A percentile compares a stretch with the other conserved stretches of the same genome.
These are phyloP conservation scores for Pagrus major DNA, from an alignment of 2,113 vertebrate genomes.

Conservation along the genomic window DNA sequence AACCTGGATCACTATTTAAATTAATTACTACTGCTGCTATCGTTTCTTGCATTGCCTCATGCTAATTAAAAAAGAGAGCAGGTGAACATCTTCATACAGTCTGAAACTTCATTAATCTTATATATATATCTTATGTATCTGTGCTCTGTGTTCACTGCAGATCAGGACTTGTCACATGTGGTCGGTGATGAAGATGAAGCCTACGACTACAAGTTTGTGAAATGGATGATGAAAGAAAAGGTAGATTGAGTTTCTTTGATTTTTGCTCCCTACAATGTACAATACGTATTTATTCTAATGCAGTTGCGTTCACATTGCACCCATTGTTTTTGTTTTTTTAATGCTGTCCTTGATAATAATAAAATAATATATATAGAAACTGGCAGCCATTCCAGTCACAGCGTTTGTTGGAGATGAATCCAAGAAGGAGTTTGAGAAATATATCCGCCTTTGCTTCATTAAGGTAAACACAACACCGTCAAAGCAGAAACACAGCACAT, in stretches of 20 bases:
- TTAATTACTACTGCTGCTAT: neutral
- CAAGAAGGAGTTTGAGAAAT: constrained; percentile 93
- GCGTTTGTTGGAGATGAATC: constrained; percentile 91
- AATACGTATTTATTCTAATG: neutral
- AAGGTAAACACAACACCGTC: constrained; percentile 87
- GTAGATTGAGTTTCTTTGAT: constrained; percentile 70
- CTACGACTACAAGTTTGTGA: constrained; percentile 97
- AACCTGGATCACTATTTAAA: neutral
- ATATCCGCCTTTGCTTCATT: constrained; percentile 96
- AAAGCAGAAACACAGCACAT: neutral
- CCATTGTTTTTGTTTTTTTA: neutral
- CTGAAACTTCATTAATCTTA: too few relatives aligned
- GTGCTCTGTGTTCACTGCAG: constrained; percentile 72
- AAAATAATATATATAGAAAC: constrained; percentile 85
- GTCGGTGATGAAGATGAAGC: constrained; percentile 82
- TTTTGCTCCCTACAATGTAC: neutral
- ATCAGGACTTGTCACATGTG: constrained; percentile 89
- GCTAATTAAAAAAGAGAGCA: neutral
- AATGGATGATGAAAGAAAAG: constrained; percentile 97
- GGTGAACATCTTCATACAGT: too few relatives aligned
- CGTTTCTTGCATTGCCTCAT: neutral
- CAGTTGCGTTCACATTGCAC: neutral
- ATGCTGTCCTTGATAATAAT: neutral
- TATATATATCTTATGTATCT: neutral
- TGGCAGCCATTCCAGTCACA: constrained; percentile 94